Conservation (phyloP, 1,140 invertebrate species). For the Mya arenaria region DNA sequence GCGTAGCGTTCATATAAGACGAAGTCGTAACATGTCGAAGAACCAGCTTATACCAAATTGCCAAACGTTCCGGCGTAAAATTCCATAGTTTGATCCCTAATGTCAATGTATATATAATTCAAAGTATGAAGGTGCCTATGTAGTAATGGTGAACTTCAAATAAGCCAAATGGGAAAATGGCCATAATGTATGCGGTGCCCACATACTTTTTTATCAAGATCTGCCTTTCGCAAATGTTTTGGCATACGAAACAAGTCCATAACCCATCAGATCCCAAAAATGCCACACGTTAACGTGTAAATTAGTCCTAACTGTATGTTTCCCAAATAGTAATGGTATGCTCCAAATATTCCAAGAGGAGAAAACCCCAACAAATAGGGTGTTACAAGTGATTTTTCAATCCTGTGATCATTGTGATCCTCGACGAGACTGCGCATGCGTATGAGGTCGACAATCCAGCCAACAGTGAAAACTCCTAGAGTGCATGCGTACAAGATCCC, state of each 20-base stretch:
- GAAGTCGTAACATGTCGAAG: slow-evolving; percentile 50
- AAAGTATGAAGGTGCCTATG: slow-evolving; percentile 40
- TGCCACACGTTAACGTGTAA: slow-evolving; percentile 68
- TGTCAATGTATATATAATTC: slow-evolving; percentile 45
- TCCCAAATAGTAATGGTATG: slow-evolving; percentile 67
- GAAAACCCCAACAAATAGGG: slow-evolving; percentile 55
- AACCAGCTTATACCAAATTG: slow-evolving; percentile 51
- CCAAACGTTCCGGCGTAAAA: slow-evolving; percentile 36
- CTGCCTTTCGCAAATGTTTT: slow-evolving; percentile 60
- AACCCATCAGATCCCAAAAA: slow-evolving; percentile 67
- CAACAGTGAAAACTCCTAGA: slow-evolving; percentile 47
- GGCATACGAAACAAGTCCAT: slow-evolving; percentile 69
- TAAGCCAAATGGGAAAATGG: slow-evolving; percentile 39
- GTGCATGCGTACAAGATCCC: slow-evolving; percentile 55
- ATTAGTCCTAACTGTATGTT: slow-evolving; percentile 60
- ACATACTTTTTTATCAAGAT: slow-evolving; percentile 30
- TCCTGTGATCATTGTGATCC: slow-evolving; percentile 16
- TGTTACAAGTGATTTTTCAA: slow-evolving; percentile 33
- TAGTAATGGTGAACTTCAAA: slow-evolving; percentile 59
- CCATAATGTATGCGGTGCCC: slow-evolving; percentile 34
- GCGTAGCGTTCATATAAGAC: slow-evolving; percentile 37
- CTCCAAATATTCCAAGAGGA: slow-evolving; percentile 61
- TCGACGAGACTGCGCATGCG: slow-evolving; percentile 49
- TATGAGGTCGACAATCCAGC: slow-evolving; percentile 54
- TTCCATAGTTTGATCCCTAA: slow-evolving; percentile 33